A percentile compares a stretch with the other conserved stretches of the same genome.
phyloP scores from a whole-genome alignment of 2,888 invertebrate species.

The Neoitamus cyanurus region DNA sequence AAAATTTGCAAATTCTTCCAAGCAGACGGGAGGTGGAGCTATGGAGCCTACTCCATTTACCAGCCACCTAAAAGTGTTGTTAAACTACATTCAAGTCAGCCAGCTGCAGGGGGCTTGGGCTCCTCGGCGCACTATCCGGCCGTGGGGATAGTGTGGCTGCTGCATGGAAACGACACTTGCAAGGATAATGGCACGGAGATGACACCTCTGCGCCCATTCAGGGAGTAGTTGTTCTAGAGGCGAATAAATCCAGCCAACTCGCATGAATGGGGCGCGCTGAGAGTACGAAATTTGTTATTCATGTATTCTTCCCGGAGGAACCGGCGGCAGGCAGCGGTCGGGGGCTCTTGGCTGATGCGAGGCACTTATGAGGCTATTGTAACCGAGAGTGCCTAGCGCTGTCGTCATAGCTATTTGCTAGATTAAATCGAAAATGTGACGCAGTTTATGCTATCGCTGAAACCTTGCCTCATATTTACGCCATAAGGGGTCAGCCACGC shows the following conservation, averaged over 20 bases:
- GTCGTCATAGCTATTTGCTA: conserved; percentile 29
- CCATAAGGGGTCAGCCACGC: not conserved
- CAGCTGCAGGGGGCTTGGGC: not conserved
- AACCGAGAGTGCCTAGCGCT: not conserved
- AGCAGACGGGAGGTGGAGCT: not conserved
- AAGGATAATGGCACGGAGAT: conserved; percentile 36
- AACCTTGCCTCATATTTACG: not conserved
- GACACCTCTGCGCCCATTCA: conserved; percentile 10
- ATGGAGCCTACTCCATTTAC: not conserved
- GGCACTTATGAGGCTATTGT: not conserved
- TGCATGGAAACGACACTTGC: conserved; percentile 9
- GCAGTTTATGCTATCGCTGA: not conserved
- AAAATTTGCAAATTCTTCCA: conserved; percentile 14
- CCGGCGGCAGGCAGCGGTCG: not conserved
- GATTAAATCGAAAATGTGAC: conserved; percentile 32
- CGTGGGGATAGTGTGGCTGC: not conserved
- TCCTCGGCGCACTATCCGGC: not conserved
- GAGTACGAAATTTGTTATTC: conserved; percentile 36
- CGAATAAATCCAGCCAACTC: not conserved
- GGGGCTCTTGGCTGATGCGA: not conserved
- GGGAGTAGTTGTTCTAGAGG: not conserved
- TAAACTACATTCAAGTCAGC: conserved; percentile 25
- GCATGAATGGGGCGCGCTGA: conserved; percentile 3
- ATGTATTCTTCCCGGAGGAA: conserved; percentile 8
- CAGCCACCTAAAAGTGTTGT: conserved; percentile 12